Conservation (phyloP, 2,888 invertebrate genomes). For the Cataglyphis livida region DNA sequence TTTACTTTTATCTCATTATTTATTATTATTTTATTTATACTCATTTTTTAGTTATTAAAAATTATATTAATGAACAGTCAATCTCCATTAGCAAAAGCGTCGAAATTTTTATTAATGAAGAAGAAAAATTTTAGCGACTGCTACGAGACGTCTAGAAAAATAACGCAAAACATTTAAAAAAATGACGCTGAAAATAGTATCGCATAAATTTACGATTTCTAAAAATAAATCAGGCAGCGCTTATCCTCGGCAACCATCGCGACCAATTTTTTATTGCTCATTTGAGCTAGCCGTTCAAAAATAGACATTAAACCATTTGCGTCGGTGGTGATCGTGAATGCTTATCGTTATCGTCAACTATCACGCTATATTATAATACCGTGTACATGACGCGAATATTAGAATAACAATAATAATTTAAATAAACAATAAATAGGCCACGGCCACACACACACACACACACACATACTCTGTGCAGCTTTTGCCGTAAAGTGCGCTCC, state of each 20-base stretch:
- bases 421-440: neutral
- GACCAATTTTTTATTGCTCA: slow-evolving; percentile 27
- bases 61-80: neutral
- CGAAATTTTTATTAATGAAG: neutral
- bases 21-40: neutral
- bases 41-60: neutral
- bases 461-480: neutral
- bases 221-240: slow-evolving; percentile 36
- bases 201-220: slow-evolving; percentile 17
- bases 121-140: neutral
- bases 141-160: neutral
- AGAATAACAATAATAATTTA: slow-evolving; percentile 1
- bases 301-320: slow-evolving; percentile 18
- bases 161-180: slow-evolving; percentile 20
- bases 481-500: neutral
- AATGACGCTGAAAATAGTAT: slow-evolving; percentile 24
- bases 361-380: slow-evolving; percentile 40
- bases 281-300: neutral
- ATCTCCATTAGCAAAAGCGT: neutral
- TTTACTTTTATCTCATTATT: neutral
- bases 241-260: slow-evolving; percentile 16
- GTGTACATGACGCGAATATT: neutral
- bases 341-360: slow-evolving; percentile 42
- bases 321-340: neutral
- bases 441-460: neutral